phyloP scores from a whole-genome alignment of 1,140 invertebrate genomes.

The Rhopalosiphum maidis region DNA sequence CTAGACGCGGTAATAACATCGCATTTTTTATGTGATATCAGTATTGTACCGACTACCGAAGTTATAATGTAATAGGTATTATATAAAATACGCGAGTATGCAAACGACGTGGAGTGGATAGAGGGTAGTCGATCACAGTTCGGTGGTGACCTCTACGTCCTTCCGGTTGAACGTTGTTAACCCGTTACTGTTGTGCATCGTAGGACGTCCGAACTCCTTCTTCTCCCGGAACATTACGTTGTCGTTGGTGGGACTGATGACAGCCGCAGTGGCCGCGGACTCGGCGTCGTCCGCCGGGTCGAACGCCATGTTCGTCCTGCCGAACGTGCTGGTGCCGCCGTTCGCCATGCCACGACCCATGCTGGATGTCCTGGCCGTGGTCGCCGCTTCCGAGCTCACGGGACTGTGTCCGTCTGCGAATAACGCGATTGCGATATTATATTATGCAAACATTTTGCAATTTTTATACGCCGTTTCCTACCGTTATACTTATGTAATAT shows the following conservation, averaged over 20 bases:
- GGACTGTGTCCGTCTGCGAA: conserved; percentile 63
- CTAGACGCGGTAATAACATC: conserved; percentile 30
- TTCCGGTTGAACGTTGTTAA: conserved; percentile 53
- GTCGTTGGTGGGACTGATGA: conserved; percentile 76
- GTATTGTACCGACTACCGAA: background rate
- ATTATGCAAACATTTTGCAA: background rate
- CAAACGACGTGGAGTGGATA: no score
- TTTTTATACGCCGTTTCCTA: background rate
- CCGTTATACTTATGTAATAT: no score
- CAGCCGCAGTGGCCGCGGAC: background rate
- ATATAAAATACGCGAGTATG: background rate
- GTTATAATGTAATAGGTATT: background rate
- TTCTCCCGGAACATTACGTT: conserved; percentile 85
- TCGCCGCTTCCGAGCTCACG: conserved; percentile 80
- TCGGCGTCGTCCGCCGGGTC: background rate
- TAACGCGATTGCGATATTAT: background rate
- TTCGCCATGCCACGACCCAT: conserved; percentile 66
- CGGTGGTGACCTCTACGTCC: conserved; percentile 52
- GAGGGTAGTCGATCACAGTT: background rate
- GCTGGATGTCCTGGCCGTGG: conserved; percentile 79
- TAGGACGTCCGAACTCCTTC: conserved; percentile 40
- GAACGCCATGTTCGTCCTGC: conserved; percentile 60
- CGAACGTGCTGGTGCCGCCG: conserved; percentile 66
- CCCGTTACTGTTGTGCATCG: conserved; percentile 17
- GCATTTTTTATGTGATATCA: background rate